A percentile compares a stretch with the other conserved stretches of the same genome.
Evolutionary conservation across 2,888 invertebrate species (phyloP).

Genomic region (Lasioglossum oenotherae): DNA sequence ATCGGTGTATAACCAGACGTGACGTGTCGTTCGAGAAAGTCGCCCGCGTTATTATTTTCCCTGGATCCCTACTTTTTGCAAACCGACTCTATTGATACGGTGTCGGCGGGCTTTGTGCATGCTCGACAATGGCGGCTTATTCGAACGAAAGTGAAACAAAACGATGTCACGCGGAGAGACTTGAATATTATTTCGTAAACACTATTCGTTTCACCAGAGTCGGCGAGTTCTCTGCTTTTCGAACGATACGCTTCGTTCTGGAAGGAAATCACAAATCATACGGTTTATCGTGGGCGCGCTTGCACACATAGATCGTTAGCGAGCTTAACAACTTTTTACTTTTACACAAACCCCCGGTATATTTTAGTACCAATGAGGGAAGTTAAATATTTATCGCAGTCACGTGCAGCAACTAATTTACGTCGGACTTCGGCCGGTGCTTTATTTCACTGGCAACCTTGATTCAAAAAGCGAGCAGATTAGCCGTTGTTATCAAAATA

Average conservation of each 20-base stretch:
- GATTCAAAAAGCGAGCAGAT: conserved; percentile 63
- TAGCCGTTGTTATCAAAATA: conserved; percentile 58
- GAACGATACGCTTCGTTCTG: not conserved
- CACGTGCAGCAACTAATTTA: conserved; percentile 70
- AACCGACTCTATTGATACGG: not conserved
- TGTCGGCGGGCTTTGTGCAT: not conserved
- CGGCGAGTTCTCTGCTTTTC: not conserved
- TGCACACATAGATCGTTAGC: not conserved
- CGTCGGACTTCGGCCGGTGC: conserved; percentile 44
- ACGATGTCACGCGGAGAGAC: not conserved
- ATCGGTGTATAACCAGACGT: conserved; percentile 58
- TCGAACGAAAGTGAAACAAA: conserved; percentile 10
- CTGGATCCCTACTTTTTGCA: conserved; percentile 4
- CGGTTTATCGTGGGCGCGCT: not conserved
- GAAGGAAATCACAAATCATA: not conserved
- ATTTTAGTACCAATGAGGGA: conserved; percentile 20
- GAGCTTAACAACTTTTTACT: conserved; percentile 8
- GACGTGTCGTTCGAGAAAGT: conserved; percentile 47
- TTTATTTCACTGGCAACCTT: conserved; percentile 66
- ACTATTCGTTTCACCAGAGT: not conserved
- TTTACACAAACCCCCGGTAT: not conserved
- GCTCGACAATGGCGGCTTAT: no score
- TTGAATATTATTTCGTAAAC: conserved; percentile 2
- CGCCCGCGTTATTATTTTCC: conserved; percentile 43
- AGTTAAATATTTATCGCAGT: conserved; percentile 68